phyloP scores from a whole-genome alignment of 1,140 invertebrate genomes.

The Onthophagus taurus region DNA sequence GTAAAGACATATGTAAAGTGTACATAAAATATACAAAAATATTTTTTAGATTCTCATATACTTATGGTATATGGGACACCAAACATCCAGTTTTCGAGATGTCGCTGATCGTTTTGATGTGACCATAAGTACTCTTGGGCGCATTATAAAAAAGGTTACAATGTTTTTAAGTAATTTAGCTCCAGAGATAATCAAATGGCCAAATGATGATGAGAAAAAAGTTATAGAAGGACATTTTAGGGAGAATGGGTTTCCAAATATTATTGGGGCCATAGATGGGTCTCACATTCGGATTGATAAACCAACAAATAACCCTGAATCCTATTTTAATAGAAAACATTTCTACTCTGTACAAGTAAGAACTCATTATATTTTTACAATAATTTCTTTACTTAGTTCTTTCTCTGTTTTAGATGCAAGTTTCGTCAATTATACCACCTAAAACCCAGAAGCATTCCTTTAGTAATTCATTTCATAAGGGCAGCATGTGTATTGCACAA shows the following conservation, averaged over 20 bases:
- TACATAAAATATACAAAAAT: too few species aligned
- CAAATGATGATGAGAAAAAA: slow-evolving; percentile 22
- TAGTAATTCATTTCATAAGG: slow-evolving; percentile 19
- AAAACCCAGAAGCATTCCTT: slow-evolving; percentile 15
- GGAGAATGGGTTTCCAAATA: slow-evolving; percentile 21
- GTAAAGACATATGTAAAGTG: too few species aligned
- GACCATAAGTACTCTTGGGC: slow-evolving; percentile 22
- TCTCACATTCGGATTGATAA: slow-evolving; percentile 22
- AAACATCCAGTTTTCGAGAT: slow-evolving; percentile 29
- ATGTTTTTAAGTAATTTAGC: slow-evolving; percentile 24
- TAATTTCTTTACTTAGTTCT: neutral
- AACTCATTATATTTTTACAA: too few species aligned
- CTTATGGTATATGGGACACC: slow-evolving; percentile 32
- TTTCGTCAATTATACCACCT: slow-evolving; percentile 17
- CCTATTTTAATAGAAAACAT: slow-evolving; percentile 21
- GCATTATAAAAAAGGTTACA: slow-evolving; percentile 23
- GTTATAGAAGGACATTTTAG: slow-evolving; percentile 22
- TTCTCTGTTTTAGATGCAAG: slow-evolving; percentile 1
- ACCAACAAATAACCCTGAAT: slow-evolving; percentile 17
- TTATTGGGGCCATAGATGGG: slow-evolving; percentile 22
- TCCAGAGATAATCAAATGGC: slow-evolving; percentile 23
- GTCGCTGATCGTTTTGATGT: slow-evolving; percentile 29
- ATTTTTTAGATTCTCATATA: slow-evolving; percentile 23
- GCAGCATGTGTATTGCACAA: slow-evolving; percentile 23
- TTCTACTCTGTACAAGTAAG: slow-evolving; percentile 20